These are phyloP conservation scores for Physocephala rufipes DNA, from an alignment of 2,888 invertebrate genomes.

Conservation along the genomic window DNA sequence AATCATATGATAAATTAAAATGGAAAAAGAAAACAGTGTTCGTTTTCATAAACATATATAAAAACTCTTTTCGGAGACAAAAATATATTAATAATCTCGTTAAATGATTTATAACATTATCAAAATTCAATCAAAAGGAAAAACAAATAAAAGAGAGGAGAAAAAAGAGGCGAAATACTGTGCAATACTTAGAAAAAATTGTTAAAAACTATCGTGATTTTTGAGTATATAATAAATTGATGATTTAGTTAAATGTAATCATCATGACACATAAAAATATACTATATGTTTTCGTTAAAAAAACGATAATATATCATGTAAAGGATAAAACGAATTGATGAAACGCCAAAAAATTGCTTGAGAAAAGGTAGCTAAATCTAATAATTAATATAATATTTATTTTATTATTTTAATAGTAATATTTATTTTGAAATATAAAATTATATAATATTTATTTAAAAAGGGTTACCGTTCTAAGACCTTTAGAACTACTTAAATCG, in stretches of 20 bases:
- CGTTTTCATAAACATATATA: too few species aligned
- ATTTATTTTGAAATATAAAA: too few species aligned
- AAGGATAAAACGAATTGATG: not conserved
- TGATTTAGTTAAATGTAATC: not conserved
- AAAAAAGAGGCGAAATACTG: not conserved
- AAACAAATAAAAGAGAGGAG: not conserved
- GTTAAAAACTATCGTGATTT: not conserved
- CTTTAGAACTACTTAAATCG: too few species aligned
- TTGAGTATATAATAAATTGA: too few species aligned
- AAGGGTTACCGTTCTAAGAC: too few species aligned
- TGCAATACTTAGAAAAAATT: constrained; percentile 15
- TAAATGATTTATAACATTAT: too few species aligned
- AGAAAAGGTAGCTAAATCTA: not conserved
- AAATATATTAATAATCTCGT: too few species aligned
- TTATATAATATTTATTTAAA: too few species aligned
- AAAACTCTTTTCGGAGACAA: too few species aligned
- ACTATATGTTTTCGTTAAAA: not conserved
- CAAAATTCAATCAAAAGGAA: too few species aligned
- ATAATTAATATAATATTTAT: too few species aligned
- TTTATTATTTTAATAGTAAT: too few species aligned
- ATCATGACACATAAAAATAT: not conserved
- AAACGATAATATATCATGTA: not conserved
- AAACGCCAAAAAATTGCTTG: not conserved
- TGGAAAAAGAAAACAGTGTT: not conserved
- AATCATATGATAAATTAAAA: not conserved